Base-by-base conservation (phyloP, 2,888 invertebrate genomes). In the Pristionchus mayeri region DNA sequence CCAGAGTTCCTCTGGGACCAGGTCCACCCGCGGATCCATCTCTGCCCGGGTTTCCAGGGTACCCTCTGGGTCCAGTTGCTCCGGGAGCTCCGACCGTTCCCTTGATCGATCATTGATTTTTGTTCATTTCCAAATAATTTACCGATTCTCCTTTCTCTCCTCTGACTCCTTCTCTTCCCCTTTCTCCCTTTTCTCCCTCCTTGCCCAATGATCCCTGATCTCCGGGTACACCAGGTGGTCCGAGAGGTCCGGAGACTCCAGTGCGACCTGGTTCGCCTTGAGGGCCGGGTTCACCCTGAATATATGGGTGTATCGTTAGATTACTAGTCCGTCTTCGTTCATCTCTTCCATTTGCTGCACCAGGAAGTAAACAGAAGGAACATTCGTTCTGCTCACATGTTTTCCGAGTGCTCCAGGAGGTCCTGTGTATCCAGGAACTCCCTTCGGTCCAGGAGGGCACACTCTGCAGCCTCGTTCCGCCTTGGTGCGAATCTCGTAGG, bases 121-220 rank as follows among this genome's bases (percentile, higher is more conserved):
- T 57, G 16, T 37, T 54, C 21, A 37, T n/a, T 34, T 24, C 7
- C 52, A 78, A n/a, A n/a, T 52, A 52, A n/a, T 78, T 18, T 54
- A 57, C 80, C 79, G 4, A 11, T 57, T 60, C 63, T 82, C 82
- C 82, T 40, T 75, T 84, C 54, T 84, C 84, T 52, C 75, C 75
- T 52, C 71, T 71, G n/a, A 84, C 44, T 37, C 84, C 84, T 16
- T 50, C 84, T 37, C 84, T 60, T 18, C 84, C 84, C 54, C 37
- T 50, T n/a, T 71, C 71, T 71, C 84, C 84, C 50, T 34, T 75
- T n/a, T 50, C 71, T 50, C 84, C 84, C 11, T 84, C 84, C 27
- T 71, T 75, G 2, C 84, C 84, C 11, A 54, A 11, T 9, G 30
- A n/a, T 34, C 84, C 84, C 16, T 67, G 75, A n/a, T 84, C 84